phyloP scores from a whole-genome alignment of 2,113 vertebrate genomes.

The Ciconia stormi region DNA sequence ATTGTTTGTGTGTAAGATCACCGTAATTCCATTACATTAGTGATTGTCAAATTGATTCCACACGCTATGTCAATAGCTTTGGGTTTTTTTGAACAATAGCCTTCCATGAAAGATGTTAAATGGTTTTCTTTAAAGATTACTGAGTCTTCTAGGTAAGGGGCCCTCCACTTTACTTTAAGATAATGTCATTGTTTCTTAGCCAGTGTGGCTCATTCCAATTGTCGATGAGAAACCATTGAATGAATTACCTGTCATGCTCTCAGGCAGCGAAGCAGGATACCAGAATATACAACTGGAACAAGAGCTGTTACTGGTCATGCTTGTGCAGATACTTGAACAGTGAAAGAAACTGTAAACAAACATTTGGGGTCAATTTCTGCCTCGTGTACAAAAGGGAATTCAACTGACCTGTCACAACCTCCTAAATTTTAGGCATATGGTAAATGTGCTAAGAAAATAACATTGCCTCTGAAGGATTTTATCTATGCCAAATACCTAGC shows the following conservation, averaged over 20 bases:
- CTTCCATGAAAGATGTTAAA: slow-evolving; percentile 24
- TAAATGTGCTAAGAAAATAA: background rate
- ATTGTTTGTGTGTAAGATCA: slow-evolving; percentile 64
- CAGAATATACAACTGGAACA: background rate
- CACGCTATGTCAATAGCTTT: slow-evolving; percentile 41
- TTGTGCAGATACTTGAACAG: background rate
- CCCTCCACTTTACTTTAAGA: slow-evolving; percentile 1
- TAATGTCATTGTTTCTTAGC: background rate
- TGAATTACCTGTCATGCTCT: background rate
- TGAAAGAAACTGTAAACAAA: background rate
- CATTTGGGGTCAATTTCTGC: background rate
- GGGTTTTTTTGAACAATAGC: background rate
- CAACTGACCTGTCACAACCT: background rate
- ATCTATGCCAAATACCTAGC: background rate
- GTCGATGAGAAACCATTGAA: background rate
- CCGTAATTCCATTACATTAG: slow-evolving; percentile 67
- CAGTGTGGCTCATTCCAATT: background rate
- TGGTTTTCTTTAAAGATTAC: slow-evolving; percentile 51
- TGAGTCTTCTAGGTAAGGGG: background rate
- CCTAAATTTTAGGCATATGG: background rate
- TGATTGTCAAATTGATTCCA: slow-evolving; percentile 73
- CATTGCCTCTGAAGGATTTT: background rate
- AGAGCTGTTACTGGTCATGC: background rate
- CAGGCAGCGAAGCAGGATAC: background rate
- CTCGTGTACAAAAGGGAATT: background rate